phyloP scores from a whole-genome alignment of 2,888 invertebrate genomes.

The Yponomeuta evonymella region DNA sequence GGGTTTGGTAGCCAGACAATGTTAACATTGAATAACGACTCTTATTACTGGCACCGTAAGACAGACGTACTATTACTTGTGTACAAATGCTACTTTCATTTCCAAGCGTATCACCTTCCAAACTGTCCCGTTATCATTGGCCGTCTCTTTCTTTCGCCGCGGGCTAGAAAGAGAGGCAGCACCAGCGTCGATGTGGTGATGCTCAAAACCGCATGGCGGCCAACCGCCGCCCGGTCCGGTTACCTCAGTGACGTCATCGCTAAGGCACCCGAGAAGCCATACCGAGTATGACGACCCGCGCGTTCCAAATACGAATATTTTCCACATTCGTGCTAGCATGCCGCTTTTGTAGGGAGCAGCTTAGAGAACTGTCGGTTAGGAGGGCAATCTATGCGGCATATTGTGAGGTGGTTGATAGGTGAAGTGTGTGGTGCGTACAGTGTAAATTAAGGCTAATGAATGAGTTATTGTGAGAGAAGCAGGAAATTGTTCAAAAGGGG shows the following conservation, averaged over 20 bases:
- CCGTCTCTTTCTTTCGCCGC: neutral
- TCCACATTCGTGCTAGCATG: constrained; percentile 45
- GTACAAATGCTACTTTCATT: neutral
- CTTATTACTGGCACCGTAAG: neutral
- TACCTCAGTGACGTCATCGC: constrained; percentile 59
- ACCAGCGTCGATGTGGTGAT: neutral
- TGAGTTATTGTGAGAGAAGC: constrained; percentile 65
- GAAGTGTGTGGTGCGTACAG: constrained; percentile 50
- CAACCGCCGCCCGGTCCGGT: constrained; percentile 49
- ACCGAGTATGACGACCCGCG: constrained; percentile 33
- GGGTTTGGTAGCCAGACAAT: neutral
- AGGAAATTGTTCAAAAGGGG: constrained; percentile 56
- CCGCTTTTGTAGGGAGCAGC: constrained; percentile 29
- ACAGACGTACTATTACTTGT: neutral
- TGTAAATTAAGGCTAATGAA: constrained; percentile 74
- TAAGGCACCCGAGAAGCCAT: constrained; percentile 68
- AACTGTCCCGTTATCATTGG: neutral
- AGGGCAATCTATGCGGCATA: constrained; percentile 35
- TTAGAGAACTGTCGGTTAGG: constrained; percentile 13
- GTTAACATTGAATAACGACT: neutral
- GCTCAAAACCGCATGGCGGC: constrained; percentile 23
- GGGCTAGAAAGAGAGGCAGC: neutral
- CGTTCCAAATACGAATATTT: constrained; percentile 35
- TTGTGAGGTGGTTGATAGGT: constrained; percentile 32
- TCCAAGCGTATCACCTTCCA: constrained; percentile 1